These are phyloP conservation scores for Oxyscelio sp. DNA, from an alignment of 2,888 invertebrate genomes.

Conservation along the genomic window DNA sequence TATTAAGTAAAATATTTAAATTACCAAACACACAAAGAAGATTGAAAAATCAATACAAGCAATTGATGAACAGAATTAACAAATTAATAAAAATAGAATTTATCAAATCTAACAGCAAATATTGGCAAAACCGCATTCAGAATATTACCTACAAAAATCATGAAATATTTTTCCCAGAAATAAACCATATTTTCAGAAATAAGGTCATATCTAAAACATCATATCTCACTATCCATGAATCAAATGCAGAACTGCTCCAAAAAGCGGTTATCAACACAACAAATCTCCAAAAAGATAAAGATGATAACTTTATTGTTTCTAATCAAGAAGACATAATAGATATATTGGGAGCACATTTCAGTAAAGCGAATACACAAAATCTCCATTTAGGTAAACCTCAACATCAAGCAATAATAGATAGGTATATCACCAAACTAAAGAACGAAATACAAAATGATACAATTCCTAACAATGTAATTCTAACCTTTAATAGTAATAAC, in stretches of 20 bases:
- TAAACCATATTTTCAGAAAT: slow-evolving; percentile 42
- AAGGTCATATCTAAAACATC: neutral
- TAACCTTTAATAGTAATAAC: slow-evolving; percentile 32
- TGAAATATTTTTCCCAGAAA: slow-evolving; percentile 32
- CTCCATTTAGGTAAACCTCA: slow-evolving; percentile 17
- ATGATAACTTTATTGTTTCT: slow-evolving; percentile 22
- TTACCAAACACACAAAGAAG: neutral
- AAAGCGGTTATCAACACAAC: neutral
- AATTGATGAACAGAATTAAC: neutral
- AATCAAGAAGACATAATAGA: slow-evolving; percentile 21
- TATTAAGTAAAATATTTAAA: slow-evolving; percentile 35
- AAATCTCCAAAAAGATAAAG: neutral
- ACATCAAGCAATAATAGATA: neutral
- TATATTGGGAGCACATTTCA: slow-evolving; percentile 43
- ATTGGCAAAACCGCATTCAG: slow-evolving; percentile 28
- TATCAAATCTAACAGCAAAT: slow-evolving; percentile 19
- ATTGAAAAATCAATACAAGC: neutral
- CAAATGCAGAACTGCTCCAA: neutral
- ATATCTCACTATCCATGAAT: neutral
- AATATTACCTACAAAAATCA: slow-evolving; percentile 15
- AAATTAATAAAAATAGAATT: slow-evolving; percentile 26
- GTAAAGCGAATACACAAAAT: slow-evolving; percentile 29
- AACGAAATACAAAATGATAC: slow-evolving; percentile 17
- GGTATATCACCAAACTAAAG: neutral
- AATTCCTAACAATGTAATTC: neutral